Conservation (phyloP, 2,797 vertebrate species). For the Danio choprae region DNA sequence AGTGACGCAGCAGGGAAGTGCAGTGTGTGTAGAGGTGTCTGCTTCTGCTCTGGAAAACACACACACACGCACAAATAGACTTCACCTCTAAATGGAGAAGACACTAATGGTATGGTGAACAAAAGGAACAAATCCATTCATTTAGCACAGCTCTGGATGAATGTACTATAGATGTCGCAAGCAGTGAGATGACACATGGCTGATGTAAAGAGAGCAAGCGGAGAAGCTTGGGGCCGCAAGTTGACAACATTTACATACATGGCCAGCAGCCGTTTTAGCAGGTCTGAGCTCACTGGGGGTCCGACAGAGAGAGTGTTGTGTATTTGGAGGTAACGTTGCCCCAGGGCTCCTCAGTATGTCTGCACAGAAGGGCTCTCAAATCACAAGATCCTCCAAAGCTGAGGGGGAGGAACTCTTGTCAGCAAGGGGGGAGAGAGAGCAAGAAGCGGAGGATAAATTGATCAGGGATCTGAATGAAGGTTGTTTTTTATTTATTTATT, state of each 20-base stretch:
- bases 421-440: conserved; percentile 63
- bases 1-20: conserved; percentile 70
- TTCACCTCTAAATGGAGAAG: conserved; percentile 38
- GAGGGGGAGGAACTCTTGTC: conserved; percentile 66
- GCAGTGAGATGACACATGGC: conserved; percentile 58
- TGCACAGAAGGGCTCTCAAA: conserved; percentile 61
- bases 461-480: conserved; percentile 9
- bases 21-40: conserved; percentile 66
- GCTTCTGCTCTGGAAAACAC: conserved; percentile 52
- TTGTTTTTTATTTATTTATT: background rate
- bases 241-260: conserved; percentile 67
- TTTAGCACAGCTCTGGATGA: conserved; percentile 31
- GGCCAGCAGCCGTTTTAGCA: conserved; percentile 65
- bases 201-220: conserved; percentile 69
- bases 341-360: conserved; percentile 64
- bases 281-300: conserved; percentile 61
- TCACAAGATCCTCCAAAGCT: conserved; percentile 60
- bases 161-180: conserved; percentile 35
- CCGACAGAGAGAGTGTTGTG: conserved; percentile 52
- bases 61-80: conserved; percentile 8
- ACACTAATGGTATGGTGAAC: conserved; percentile 50
- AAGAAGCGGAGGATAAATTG: conserved; percentile 26
- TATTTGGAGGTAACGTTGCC: conserved; percentile 67
- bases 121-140: conserved; percentile 51
- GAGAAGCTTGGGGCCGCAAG: conserved; percentile 61